Evolutionary conservation across 2,113 vertebrate species (phyloP), one percentile per base, ranked within the genome.

Genomic region (Amazona guildingii): DNA sequence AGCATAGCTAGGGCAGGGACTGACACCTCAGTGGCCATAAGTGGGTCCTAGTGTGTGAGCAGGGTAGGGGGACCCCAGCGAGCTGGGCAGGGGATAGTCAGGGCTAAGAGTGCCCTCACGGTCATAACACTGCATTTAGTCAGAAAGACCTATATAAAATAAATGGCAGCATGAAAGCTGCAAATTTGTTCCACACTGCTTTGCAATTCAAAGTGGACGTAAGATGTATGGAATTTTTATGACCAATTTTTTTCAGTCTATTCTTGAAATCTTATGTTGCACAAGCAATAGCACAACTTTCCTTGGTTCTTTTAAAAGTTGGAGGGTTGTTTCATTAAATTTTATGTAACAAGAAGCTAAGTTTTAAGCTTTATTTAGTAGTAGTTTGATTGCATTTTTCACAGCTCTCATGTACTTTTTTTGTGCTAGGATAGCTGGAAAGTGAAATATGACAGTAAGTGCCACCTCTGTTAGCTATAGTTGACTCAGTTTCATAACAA

Each of bases 401-500:
- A 19, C 24, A 49, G n/a, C 4, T 41, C 17, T 27, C 54, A 35
- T 10, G 17, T 44, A 41, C 21, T 24, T 33, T 64, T 73, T 76
- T 80, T 57, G 11, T 51, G 19, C 13, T 70, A 66, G 13, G 11
- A 33, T 46, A 92, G 18, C 35, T 37, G 14, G 24, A 80, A 95
- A 91, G 37, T 66, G n/a, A 79, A 76, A 35, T 66, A 31, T 51
- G 35, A 39, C 63, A 77, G 55, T 37, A 49, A 23, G 7, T 76
- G 43, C 33, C 35, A 70, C 73, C n/a, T 68, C 67, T 59, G 18
- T 68, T 76, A 57, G 13, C 15, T 82, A 24, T 8, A 64, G 44
- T 33, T 86, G n/a, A 90, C 59, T 79, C 59, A 55, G 5, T 85
- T 87, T 35, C 54, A 63, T 66, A 73, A 93, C 44, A 86, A 62